phyloP scores from a whole-genome alignment of 2,113 vertebrate genomes.

The Psammodynastes pulverulentus region DNA sequence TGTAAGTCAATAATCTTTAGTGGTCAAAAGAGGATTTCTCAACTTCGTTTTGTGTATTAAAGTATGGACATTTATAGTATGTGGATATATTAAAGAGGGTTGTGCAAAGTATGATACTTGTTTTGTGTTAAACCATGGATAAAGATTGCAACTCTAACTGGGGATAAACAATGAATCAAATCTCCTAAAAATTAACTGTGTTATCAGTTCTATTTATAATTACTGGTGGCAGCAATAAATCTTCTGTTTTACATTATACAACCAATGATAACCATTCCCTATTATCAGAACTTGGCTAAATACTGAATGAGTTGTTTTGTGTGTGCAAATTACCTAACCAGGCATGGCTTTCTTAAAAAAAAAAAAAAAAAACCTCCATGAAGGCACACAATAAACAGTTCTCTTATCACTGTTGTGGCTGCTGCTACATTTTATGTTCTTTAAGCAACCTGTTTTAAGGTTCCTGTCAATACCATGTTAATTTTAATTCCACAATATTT shows the following conservation, averaged over 20 bases:
- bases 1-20: not conserved
- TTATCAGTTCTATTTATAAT: not conserved
- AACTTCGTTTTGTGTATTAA: not conserved
- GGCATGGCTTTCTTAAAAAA: not conserved
- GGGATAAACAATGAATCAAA: not conserved
- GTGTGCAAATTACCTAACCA: not conserved
- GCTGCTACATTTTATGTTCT: not conserved
- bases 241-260: not conserved
- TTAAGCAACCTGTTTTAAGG: not conserved
- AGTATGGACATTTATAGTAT: not conserved
- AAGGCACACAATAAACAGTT: not conserved
- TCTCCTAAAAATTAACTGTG: not conserved
- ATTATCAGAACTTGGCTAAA: slow-evolving; percentile 7
- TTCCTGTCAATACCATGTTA: not conserved
- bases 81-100: not conserved
- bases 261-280: not conserved
- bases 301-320: not conserved
- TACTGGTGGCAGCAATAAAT: not conserved
- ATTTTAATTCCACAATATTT: not conserved
- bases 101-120: not conserved
- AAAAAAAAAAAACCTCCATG: not conserved
- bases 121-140: not conserved
- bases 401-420: not conserved
- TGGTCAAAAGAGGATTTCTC: not conserved
- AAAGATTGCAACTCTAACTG: not conserved